phyloP scores from a whole-genome alignment of 2,797 vertebrate species.

The Sitta carolinensis region DNA sequence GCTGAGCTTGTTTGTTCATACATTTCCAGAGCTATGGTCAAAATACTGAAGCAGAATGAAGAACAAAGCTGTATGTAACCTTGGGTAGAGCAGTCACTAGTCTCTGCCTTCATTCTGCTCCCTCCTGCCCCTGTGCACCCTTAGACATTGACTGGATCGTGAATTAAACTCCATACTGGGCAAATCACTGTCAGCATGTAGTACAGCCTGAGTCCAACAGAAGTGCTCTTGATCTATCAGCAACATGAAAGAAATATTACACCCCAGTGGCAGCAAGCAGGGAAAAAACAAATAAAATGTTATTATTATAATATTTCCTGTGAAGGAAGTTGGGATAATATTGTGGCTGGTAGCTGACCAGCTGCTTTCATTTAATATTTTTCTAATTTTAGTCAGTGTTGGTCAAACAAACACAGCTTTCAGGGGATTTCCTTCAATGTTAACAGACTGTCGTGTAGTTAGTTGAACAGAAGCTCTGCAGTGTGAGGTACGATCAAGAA shows the following conservation, averaged over 20 bases:
- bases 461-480: conserved; percentile 43
- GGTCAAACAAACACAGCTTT: conserved; percentile 66
- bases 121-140: background rate
- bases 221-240: conserved; percentile 47
- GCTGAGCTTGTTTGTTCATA: background rate
- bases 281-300: conserved; percentile 44
- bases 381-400: conserved; percentile 67
- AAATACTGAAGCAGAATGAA: background rate
- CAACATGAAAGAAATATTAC: conserved; percentile 39
- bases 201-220: conserved; percentile 25
- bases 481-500: conserved; percentile 42
- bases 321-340: conserved; percentile 57
- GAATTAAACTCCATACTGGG: background rate
- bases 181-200: background rate
- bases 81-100: background rate
- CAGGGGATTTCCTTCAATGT: conserved; percentile 51
- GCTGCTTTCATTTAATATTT: conserved; percentile 68
- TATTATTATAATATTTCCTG: conserved; percentile 60
- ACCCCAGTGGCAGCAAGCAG: conserved; percentile 16
- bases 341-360: conserved; percentile 63
- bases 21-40: background rate
- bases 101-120: background rate
- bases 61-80: background rate
- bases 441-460: conserved; percentile 36
- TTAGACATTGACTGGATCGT: background rate